phyloP scores from a whole-genome alignment of 2,888 invertebrate genomes.

The Tipula confusa region DNA sequence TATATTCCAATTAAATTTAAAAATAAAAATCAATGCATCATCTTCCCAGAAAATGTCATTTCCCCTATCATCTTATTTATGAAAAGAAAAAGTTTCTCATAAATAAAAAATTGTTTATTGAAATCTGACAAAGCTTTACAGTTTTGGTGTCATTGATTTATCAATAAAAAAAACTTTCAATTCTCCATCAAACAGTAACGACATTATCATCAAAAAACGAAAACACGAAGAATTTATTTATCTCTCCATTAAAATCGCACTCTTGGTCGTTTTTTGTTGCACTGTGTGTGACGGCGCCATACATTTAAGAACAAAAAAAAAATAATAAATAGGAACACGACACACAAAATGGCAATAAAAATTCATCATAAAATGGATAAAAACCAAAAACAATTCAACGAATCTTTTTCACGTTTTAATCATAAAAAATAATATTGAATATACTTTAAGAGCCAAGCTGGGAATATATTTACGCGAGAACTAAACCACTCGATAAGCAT shows the following conservation, averaged over 20 bases:
- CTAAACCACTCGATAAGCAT: too few relatives aligned
- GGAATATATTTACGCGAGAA: background rate
- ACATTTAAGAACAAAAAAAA: background rate
- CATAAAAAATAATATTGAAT: background rate
- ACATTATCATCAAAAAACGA: background rate
- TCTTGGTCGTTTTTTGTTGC: background rate
- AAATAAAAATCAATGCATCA: slow-evolving; percentile 5
- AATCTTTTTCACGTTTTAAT: background rate
- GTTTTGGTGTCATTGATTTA: too few relatives aligned
- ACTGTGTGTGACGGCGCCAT: slow-evolving; percentile 12
- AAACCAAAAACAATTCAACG: background rate
- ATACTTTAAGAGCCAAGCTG: background rate
- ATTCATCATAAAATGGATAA: background rate
- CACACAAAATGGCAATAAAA: background rate
- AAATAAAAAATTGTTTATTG: too few relatives aligned
- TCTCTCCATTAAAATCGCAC: background rate
- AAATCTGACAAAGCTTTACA: too few relatives aligned
- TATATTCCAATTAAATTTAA: slow-evolving; percentile 1
- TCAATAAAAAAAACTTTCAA: too few relatives aligned
- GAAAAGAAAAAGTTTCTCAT: too few relatives aligned
- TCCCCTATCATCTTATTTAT: too few relatives aligned
- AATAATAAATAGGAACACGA: background rate
- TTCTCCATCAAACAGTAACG: background rate
- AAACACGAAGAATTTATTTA: background rate
- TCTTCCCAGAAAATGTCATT: background rate